Evolutionary conservation across 2,113 vertebrate genomes (phyloP).

Genomic region (Salvelinus namaycush): DNA sequence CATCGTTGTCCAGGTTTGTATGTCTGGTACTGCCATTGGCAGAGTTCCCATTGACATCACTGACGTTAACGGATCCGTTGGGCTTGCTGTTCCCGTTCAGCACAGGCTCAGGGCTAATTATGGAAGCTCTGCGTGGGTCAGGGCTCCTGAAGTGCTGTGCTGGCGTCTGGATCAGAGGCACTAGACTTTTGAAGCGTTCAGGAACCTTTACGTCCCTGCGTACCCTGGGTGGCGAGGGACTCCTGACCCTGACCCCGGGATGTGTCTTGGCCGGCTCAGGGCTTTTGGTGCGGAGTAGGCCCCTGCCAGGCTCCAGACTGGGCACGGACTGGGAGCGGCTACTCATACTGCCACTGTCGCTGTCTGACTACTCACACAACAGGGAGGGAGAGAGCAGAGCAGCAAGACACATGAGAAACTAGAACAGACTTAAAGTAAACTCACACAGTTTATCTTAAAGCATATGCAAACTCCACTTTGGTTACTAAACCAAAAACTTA

Average conservation of each 20-base stretch:
- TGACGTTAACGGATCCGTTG: slow-evolving; percentile 41
- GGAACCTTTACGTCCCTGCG: slow-evolving; percentile 50
- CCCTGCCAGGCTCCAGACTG: slow-evolving; percentile 67
- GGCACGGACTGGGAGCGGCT: slow-evolving; percentile 70
- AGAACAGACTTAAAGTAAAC: not conserved
- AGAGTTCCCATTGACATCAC: slow-evolving; percentile 40
- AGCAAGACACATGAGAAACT: slow-evolving; percentile 29
- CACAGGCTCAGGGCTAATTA: slow-evolving; percentile 56
- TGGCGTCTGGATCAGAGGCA: slow-evolving; percentile 40
- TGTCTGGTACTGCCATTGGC: slow-evolving; percentile 24
- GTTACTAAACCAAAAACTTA: no score
- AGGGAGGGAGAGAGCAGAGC: slow-evolving; percentile 42
- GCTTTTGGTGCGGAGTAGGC: slow-evolving; percentile 65
- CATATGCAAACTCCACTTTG: no score
- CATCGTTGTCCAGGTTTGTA: slow-evolving; percentile 44
- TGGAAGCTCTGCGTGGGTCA: slow-evolving; percentile 32
- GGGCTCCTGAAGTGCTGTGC: slow-evolving; percentile 56
- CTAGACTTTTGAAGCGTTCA: slow-evolving; percentile 60
- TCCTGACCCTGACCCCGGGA: slow-evolving; percentile 49
- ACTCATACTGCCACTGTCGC: slow-evolving; percentile 49
- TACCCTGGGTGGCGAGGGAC: slow-evolving; percentile 68
- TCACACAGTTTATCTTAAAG: no score
- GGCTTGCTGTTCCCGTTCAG: slow-evolving; percentile 60
- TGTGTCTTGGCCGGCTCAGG: slow-evolving; percentile 42
- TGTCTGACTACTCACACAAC: slow-evolving; percentile 64